Conservation (phyloP, 1,140 invertebrate genomes). For the Mylabris phalerata region DNA sequence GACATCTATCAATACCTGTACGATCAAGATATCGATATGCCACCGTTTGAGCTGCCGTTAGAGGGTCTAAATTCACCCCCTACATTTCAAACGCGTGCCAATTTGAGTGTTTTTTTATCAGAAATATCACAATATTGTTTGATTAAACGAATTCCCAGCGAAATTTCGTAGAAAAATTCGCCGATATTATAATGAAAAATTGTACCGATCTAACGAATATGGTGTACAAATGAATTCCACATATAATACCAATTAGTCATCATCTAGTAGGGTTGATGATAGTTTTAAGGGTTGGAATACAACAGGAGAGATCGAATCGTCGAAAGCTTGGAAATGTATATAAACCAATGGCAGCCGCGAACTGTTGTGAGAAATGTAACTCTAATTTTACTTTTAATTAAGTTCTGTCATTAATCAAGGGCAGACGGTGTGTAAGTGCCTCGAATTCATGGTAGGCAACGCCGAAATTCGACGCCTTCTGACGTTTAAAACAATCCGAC, state of each 20-base stretch:
- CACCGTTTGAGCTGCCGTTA: conserved; percentile 14
- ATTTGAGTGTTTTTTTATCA: conserved; percentile 13
- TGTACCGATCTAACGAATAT: neutral
- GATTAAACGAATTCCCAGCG: neutral
- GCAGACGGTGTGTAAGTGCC: conserved; percentile 3
- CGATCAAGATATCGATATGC: conserved; percentile 17
- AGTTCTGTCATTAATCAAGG: conserved; percentile 35
- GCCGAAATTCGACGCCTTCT: too few species aligned
- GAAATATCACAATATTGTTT: too few species aligned
- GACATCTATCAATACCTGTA: conserved; percentile 1
- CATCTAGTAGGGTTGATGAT: neutral
- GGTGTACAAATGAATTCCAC: neutral
- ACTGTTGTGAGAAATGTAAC: conserved; percentile 31
- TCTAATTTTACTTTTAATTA: conserved; percentile 37
- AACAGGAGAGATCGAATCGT: neutral
- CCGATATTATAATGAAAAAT: neutral
- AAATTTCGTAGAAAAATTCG: neutral
- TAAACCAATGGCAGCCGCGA: conserved; percentile 14
- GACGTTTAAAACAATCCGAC: too few species aligned
- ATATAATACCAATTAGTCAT: neutral
- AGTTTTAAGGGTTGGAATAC: neutral
- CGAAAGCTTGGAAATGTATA: neutral
- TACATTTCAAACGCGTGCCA: conserved; percentile 10
- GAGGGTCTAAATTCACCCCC: conserved; percentile 1
- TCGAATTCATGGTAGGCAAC: too few species aligned